Percentiles rank a stretch among this genome's conserved stretches.
Evolutionary conservation across 2,797 vertebrate genomes (phyloP).

Genomic region (Bradypodion ventrale): DNA sequence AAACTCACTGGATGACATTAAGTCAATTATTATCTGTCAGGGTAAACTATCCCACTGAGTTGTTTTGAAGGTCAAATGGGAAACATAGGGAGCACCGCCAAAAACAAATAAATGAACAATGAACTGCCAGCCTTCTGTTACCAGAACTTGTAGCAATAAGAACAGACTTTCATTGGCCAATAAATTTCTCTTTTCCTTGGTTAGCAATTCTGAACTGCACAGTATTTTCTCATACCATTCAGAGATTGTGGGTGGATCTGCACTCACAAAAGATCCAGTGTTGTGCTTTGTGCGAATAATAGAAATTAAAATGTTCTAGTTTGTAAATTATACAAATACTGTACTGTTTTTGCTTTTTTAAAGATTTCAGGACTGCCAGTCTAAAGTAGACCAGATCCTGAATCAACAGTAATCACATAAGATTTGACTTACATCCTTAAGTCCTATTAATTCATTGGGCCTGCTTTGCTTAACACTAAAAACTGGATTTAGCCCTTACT

Average conservation of each 20-base stretch:
- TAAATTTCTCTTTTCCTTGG: too few relatives aligned
- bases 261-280: neutral
- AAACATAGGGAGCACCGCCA: neutral
- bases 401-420: neutral
- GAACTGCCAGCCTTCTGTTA: neutral
- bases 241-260: neutral
- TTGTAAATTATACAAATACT: neutral
- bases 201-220: too few relatives aligned
- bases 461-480: too few relatives aligned
- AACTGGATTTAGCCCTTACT: too few relatives aligned
- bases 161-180: rapidly evolving
- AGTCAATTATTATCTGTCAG: neutral
- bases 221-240: neutral
- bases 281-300: neutral
- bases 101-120: neutral
- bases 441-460: too few relatives aligned
- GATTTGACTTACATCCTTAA: neutral
- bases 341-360: neutral
- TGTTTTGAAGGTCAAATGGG: neutral
- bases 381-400: too few relatives aligned
- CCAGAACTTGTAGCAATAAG: neutral
- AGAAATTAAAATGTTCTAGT: neutral
- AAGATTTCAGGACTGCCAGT: too few relatives aligned
- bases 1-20: neutral
- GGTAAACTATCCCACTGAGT: neutral